Percentiles rank a stretch among this genome's conserved stretches.
Evolutionary conservation across 2,888 invertebrate genomes (phyloP).

Genomic region (Perdita meconis): DNA sequence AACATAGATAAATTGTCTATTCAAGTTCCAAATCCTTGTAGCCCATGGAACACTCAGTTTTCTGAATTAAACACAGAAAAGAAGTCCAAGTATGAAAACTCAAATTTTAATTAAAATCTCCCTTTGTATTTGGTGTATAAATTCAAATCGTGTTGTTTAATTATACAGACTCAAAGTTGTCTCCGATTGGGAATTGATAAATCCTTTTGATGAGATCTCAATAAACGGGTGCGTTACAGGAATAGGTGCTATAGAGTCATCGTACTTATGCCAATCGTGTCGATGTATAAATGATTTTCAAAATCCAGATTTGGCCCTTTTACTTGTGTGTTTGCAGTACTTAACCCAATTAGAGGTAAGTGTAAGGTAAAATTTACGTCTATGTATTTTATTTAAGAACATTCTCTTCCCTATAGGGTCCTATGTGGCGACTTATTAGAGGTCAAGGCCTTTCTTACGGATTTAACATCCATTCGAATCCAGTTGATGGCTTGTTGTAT

Average conservation of each 20-base stretch:
- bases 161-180: constrained; percentile 82
- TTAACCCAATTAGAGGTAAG: constrained; percentile 92
- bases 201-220: constrained; percentile 79
- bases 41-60: constrained; percentile 86
- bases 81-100: constrained; percentile 76
- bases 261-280: constrained; percentile 89
- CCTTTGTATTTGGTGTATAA: not conserved
- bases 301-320: constrained; percentile 89
- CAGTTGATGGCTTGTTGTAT: constrained; percentile 89
- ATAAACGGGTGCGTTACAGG: constrained; percentile 89
- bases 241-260: constrained; percentile 92
- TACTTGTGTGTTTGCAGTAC: constrained; percentile 93
- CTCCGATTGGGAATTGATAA: constrained; percentile 84
- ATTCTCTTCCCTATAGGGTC: constrained; percentile 86
- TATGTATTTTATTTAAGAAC: constrained; percentile 8
- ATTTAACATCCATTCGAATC: constrained; percentile 88
- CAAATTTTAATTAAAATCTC: constrained; percentile 1
- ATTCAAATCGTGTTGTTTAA: constrained; percentile 17
- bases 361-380: not conserved
- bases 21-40: constrained; percentile 84
- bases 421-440: constrained; percentile 94
- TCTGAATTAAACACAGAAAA: constrained; percentile 72
- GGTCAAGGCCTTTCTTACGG: constrained; percentile 94
- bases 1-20: constrained; percentile 87
- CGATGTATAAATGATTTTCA: constrained; percentile 88